Evolutionary conservation across 2,888 invertebrate genomes (phyloP).

Genomic region (Pegoplata infirma): DNA sequence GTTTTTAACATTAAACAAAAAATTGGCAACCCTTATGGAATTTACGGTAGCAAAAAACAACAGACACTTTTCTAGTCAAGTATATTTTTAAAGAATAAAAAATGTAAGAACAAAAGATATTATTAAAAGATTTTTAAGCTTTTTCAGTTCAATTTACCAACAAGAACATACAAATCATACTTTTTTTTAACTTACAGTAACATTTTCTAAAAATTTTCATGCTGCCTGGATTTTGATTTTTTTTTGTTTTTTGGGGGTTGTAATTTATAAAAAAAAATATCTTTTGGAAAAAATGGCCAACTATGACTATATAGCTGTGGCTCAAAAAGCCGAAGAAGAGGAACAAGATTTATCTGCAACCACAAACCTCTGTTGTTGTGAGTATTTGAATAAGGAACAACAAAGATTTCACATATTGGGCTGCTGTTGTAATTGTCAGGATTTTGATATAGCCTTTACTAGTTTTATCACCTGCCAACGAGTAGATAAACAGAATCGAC

Average conservation of each 20-base stretch:
- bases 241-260: not conserved
- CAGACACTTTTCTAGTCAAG: not conserved
- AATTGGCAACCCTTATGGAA: too few species aligned
- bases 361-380: conserved; percentile 80
- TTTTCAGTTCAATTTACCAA: not conserved
- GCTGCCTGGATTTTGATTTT: conserved; percentile 42
- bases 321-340: conserved; percentile 43
- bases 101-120: not conserved
- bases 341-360: conserved; percentile 63
- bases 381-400: conserved; percentile 80
- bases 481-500: conserved; percentile 34
- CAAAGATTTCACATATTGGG: conserved; percentile 79
- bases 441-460: conserved; percentile 80
- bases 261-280: too few species aligned
- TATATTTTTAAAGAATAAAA: not conserved
- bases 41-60: too few species aligned
- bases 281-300: conserved; percentile 37
- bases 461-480: conserved; percentile 52
- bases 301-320: conserved; percentile 41
- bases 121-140: not conserved
- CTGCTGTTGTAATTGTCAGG: conserved; percentile 81
- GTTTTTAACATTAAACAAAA: too few species aligned
- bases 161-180: too few species aligned
- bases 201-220: conserved; percentile 25
- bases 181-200: conserved; percentile 11